Percentiles rank a stretch among this genome's conserved stretches.
Conservation (phyloP, 2,888 invertebrate species). For the Spilosoma lubricipeda region DNA sequence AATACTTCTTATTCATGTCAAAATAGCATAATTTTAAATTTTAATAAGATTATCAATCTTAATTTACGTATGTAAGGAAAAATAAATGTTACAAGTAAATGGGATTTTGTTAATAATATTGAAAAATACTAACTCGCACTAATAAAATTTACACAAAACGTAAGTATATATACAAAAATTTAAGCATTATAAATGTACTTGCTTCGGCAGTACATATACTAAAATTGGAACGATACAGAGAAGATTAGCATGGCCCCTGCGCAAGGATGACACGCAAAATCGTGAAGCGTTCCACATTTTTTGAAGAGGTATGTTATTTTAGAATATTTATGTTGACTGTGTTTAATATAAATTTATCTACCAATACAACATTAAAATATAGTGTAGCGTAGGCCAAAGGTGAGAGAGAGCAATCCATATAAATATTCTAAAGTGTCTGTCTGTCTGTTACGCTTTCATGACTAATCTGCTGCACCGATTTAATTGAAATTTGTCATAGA, state of each 20-base stretch:
- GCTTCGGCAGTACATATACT: constrained; percentile 77
- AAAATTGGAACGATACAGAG: constrained; percentile 77
- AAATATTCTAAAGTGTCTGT: too few relatives aligned
- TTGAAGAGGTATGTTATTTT: constrained; percentile 37
- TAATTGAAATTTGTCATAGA: too few relatives aligned
- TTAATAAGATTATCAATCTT: not conserved
- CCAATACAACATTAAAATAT: too few relatives aligned
- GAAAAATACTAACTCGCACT: constrained; percentile 35
- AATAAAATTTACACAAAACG: constrained; percentile 18
- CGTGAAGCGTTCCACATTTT: constrained; percentile 77
- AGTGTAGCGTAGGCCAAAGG: too few relatives aligned
- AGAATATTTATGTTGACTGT: too few relatives aligned
- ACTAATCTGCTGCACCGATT: too few relatives aligned
- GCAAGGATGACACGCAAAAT: constrained; percentile 78
- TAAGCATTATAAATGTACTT: constrained; percentile 44
- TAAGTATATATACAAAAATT: constrained; percentile 37
- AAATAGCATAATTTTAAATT: not conserved
- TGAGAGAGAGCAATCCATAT: too few relatives aligned
- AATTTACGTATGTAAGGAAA: not conserved
- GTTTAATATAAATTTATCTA: too few relatives aligned
- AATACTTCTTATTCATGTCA: not conserved
- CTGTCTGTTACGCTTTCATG: too few relatives aligned
- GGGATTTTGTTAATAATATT: not conserved
- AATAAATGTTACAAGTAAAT: not conserved
- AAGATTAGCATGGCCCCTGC: constrained; percentile 79